Evolutionary conservation across 2,113 vertebrate species (phyloP), one percentile per base, ranked within the genome.

Genomic region (Protomyctophum bolini): DNA sequence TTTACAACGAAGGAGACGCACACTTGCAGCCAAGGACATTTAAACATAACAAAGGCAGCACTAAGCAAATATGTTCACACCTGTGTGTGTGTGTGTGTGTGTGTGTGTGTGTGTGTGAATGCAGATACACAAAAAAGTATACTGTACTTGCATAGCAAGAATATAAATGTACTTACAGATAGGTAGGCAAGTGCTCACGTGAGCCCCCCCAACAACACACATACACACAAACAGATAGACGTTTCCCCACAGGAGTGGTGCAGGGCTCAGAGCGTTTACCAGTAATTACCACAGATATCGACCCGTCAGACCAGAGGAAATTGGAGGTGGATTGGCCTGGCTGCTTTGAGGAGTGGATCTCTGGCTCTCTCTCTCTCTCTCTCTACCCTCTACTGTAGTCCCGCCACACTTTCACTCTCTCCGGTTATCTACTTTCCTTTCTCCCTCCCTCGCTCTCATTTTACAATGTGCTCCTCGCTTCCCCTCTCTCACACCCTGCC

Each of bases 231-330:
- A 41, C n/a, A 41, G 3, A 41, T 14, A 10, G 14, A 58, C 57
- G 56, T 66, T 86, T 76, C 82, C 75, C 74, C 75, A 64, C 65
- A 68, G 74, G 80, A 85, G 69, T 57, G 66, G 51, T 62, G 75
- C 63, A 77, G 58, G 74, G 82, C 83, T 86, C 68, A 70, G 62
- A 82, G 88, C 70, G 54, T 88, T 90, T 87, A 88, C 79, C 83
- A 83, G 88, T 90, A 85, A 91, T 91, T 90, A 90, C 86, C 83
- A 65, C 75, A 68, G 67, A 75, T 77, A 91, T 91, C 86, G 90
- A 91, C 84, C 86, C 83, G 82, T 87, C 81, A 76, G 76, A 84
- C 84, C 78, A 87, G 80, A 85, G 86, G 87, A 90, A 91, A 89
- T 89, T 90, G 88, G 83, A 91, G 84, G 89, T 85, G 87, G 84